phyloP scores from a whole-genome alignment of 2,113 vertebrate species.

The Spizaetus ornatus region DNA sequence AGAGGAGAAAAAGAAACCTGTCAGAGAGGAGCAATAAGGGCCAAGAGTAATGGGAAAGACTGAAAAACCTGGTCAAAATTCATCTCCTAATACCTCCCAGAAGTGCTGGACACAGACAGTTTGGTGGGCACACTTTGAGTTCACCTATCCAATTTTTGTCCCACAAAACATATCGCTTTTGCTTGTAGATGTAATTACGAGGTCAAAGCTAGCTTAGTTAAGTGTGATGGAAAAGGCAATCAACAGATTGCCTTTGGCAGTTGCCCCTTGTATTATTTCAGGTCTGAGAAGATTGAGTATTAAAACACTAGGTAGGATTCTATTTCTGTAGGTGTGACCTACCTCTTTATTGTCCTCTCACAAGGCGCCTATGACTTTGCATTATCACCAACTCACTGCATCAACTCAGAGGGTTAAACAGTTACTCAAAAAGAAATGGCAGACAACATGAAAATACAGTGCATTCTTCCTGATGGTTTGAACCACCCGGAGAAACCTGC shows the following conservation, averaged over 20 bases:
- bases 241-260: not conserved
- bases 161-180: not conserved
- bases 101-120: not conserved
- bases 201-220: not conserved
- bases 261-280: not conserved
- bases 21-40: not conserved
- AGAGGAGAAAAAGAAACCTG: not conserved
- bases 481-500: not conserved
- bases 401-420: not conserved
- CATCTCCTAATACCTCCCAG: not conserved
- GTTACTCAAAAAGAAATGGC: not conserved
- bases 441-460: not conserved
- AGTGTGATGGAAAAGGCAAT: not conserved
- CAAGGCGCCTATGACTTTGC: not conserved
- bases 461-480: not conserved
- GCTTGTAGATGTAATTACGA: not conserved
- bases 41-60: not conserved
- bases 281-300: not conserved
- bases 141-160: not conserved
- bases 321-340: not conserved
- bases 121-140: not conserved
- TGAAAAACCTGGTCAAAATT: not conserved
- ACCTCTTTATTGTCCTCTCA: not conserved
- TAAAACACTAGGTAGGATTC: not conserved
- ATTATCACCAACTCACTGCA: rapidly evolving